Evolutionary conservation across 2,797 vertebrate species (phyloP).

Genomic region (Nannoperca obscura): DNA sequence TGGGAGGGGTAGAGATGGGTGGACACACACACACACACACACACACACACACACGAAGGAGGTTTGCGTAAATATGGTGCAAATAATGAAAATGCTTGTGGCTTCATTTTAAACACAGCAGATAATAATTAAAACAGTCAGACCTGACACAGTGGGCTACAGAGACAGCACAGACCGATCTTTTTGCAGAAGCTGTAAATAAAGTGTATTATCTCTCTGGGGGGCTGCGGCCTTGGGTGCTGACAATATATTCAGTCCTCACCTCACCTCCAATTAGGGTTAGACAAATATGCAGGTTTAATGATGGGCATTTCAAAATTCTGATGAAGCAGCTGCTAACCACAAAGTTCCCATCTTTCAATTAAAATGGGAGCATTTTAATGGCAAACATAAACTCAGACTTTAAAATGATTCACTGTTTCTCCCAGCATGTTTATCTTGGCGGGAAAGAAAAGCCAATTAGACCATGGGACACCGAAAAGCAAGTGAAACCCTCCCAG

Average conservation of each 20-base stretch:
- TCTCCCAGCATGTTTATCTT: constrained; percentile 41
- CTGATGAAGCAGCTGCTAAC: constrained; percentile 1
- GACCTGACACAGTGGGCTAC: constrained; percentile 63
- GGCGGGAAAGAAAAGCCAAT: constrained; percentile 53
- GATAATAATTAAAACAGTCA: constrained; percentile 80
- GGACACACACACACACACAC: constrained; percentile 6
- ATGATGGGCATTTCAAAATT: constrained; percentile 40
- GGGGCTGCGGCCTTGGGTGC: constrained; percentile 57
- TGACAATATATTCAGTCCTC: constrained; percentile 54
- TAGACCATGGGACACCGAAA: constrained; percentile 47
- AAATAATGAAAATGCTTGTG: constrained; percentile 70
- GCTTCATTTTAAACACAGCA: constrained; percentile 74
- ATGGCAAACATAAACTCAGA: background rate
- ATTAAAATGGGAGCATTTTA: constrained; percentile 44
- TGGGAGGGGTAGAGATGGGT: constrained; percentile 22
- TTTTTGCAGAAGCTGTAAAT: constrained; percentile 69
- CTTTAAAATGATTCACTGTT: constrained; percentile 40
- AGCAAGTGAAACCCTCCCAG: constrained; percentile 46
- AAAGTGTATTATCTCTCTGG: constrained; percentile 67
- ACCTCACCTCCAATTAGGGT: constrained; percentile 48
- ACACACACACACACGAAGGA: constrained; percentile 37
- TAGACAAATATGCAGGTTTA: constrained; percentile 44
- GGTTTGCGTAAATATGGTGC: constrained; percentile 69
- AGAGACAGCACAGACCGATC: constrained; percentile 52
- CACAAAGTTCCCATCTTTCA: constrained; percentile 31